Evolutionary conservation across 2,888 invertebrate species (phyloP).

Genomic region (Agrochola lota): DNA sequence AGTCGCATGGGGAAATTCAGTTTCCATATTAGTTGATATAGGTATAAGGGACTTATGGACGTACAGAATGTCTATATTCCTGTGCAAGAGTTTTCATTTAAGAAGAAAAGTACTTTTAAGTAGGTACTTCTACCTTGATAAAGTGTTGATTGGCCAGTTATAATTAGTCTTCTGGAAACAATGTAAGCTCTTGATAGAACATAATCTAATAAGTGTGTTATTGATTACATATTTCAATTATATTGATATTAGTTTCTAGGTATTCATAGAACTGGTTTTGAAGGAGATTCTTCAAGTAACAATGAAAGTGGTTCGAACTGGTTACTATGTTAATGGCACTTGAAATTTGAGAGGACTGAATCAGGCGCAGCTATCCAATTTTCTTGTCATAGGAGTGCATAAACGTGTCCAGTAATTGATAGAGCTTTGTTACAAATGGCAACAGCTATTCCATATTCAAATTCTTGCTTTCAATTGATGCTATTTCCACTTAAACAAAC

Average conservation of each 20-base stretch:
- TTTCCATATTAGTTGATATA: too few relatives aligned
- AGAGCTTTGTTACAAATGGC: neutral
- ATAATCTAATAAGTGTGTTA: neutral
- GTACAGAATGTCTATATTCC: neutral
- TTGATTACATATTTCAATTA: conserved; percentile 1
- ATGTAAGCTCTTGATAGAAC: neutral
- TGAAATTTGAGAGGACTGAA: neutral
- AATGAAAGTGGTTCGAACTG: conserved; percentile 9
- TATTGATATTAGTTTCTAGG: neutral
- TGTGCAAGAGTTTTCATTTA: neutral
- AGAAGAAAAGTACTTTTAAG: neutral
- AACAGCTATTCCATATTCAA: neutral
- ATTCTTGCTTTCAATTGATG: too few relatives aligned
- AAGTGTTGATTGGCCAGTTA: neutral
- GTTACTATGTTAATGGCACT: neutral
- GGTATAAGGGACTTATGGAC: neutral
- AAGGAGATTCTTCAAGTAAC: neutral
- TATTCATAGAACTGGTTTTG: conserved; percentile 1
- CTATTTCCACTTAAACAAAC: neutral
- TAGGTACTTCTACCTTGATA: neutral
- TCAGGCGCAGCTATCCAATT: neutral
- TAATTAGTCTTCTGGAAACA: neutral
- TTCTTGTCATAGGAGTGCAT: neutral
- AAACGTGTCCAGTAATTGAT: neutral
- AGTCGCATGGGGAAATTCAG: too few relatives aligned